Percentiles rank a stretch among this genome's conserved stretches.
Evolutionary conservation across 2,888 invertebrate genomes (phyloP).

Genomic region (Metalampra italica): DNA sequence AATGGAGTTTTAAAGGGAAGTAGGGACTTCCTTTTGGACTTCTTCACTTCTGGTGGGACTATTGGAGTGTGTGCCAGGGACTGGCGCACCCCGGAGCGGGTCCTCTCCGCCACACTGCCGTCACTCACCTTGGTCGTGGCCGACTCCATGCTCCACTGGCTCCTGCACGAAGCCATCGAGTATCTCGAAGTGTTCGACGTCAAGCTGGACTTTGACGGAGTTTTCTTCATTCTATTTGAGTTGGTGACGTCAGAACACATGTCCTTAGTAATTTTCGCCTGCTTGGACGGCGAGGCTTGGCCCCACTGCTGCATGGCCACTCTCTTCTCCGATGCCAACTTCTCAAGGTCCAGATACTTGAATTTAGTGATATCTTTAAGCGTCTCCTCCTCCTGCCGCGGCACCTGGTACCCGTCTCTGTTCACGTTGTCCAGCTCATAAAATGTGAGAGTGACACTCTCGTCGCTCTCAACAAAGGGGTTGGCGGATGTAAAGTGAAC

Average conservation of each 20-base stretch:
- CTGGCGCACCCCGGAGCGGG: slow-evolving; percentile 40
- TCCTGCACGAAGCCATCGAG: slow-evolving; percentile 46
- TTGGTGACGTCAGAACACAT: slow-evolving; percentile 57
- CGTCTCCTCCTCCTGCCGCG: slow-evolving; percentile 26
- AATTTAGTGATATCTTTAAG: slow-evolving; percentile 61
- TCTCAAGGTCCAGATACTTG: slow-evolving; percentile 65
- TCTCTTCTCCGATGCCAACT: slow-evolving; percentile 55
- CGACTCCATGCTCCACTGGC: slow-evolving; percentile 53
- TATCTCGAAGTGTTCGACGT: slow-evolving; percentile 45
- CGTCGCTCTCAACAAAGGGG: slow-evolving; percentile 71
- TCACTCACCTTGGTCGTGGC: slow-evolving; percentile 38
- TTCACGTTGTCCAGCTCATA: slow-evolving; percentile 63
- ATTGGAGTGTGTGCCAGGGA: slow-evolving; percentile 44
- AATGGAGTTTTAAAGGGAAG: slow-evolving; percentile 72
- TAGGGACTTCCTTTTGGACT: slow-evolving; percentile 60
- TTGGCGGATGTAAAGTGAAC: slow-evolving; percentile 68
- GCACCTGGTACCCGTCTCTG: slow-evolving; percentile 37
- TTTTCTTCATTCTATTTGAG: slow-evolving; percentile 46
- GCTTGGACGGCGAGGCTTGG: slow-evolving; percentile 66
- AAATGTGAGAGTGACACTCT: slow-evolving; percentile 69
- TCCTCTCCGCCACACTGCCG: slow-evolving; percentile 39
- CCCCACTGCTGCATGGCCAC: slow-evolving; percentile 46
- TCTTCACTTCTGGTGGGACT: slow-evolving; percentile 50
- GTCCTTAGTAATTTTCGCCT: slow-evolving; percentile 47
- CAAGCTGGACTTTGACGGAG: slow-evolving; percentile 64